phyloP scores from a whole-genome alignment of 2,113 vertebrate genomes.

The Thamnophis sirtalis region DNA sequence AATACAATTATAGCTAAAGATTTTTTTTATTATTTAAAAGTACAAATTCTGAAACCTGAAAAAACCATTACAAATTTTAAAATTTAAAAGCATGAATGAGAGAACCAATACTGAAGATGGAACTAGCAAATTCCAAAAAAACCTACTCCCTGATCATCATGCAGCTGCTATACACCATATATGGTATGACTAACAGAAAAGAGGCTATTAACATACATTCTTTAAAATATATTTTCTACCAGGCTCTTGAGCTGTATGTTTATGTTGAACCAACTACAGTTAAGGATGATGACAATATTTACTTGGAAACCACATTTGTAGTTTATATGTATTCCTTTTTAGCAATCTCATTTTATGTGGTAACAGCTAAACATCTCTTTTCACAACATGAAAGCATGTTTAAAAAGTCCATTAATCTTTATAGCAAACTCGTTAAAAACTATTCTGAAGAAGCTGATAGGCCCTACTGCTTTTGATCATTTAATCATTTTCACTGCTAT shows the following conservation, averaged over 20 bases:
- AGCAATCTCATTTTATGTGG: not conserved
- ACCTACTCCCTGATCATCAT: not conserved
- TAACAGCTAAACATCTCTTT: not conserved
- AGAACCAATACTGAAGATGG: not conserved
- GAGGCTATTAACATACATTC: not conserved
- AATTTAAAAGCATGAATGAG: not conserved
- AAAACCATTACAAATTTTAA: slow-evolving; percentile 28
- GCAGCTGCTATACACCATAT: not conserved
- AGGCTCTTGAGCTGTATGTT: not conserved
- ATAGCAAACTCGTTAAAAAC: not conserved
- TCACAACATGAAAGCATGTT: not conserved
- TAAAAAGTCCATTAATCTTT: not conserved
- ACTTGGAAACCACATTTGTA: not conserved
- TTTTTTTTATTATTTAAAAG: not conserved
- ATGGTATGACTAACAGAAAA: not conserved
- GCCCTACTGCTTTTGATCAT: not conserved
- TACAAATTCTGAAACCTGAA: slow-evolving; percentile 3
- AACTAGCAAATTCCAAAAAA: not conserved
- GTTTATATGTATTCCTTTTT: not conserved
- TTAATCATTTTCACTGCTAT: not conserved
- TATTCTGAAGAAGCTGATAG: not conserved
- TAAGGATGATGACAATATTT: not conserved
- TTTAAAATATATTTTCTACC: not conserved
- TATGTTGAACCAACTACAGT: not conserved
- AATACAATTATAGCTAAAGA: not conserved